phyloP scores from a whole-genome alignment of 1,140 invertebrate genomes.

The Zaprionus gabonicus region DNA sequence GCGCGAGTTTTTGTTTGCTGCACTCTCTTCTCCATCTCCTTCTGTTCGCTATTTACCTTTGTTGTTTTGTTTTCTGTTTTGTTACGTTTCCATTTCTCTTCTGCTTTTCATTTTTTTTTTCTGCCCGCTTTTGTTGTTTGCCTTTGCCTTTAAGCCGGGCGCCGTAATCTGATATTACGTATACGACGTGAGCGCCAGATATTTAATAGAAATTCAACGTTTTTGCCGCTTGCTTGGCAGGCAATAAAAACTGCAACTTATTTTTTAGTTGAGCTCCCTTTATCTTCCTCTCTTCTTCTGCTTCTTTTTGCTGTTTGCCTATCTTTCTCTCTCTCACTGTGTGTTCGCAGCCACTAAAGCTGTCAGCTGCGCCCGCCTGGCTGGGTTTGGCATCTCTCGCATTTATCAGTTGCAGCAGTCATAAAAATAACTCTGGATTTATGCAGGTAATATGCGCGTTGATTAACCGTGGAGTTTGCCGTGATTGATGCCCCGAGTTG shows the following conservation, averaged over 20 bases:
- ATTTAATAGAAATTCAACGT: conserved; percentile 81
- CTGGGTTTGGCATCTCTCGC: not conserved
- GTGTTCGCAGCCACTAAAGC: conserved; percentile 68
- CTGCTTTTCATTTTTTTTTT: conserved; percentile 55
- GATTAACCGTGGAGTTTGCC: conserved; percentile 19
- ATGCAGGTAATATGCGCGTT: conserved; percentile 26
- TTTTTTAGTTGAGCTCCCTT: conserved; percentile 24
- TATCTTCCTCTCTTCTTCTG: not conserved
- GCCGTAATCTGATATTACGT: conserved; percentile 81
- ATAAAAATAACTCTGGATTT: conserved; percentile 45
- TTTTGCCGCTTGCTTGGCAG: conserved; percentile 58
- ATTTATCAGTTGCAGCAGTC: conserved; percentile 58
- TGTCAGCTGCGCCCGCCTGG: conserved; percentile 45
- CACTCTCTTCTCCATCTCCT: conserved; percentile 7
- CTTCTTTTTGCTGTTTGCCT: not conserved
- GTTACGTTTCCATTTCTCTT: conserved; percentile 17
- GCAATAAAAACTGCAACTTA: conserved; percentile 69
- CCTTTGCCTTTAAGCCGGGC: conserved; percentile 69
- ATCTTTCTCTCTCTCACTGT: conserved; percentile 1
- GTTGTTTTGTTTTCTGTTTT: conserved; percentile 72
- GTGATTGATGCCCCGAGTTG: not conserved
- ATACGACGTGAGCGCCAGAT: conserved; percentile 75
- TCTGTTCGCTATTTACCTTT: conserved; percentile 69
- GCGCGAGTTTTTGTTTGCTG: conserved; percentile 68
- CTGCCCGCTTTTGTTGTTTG: conserved; percentile 46